These are phyloP conservation scores for Chanos chanos DNA, from an alignment of 2,797 vertebrate species.

Conservation along the genomic window DNA sequence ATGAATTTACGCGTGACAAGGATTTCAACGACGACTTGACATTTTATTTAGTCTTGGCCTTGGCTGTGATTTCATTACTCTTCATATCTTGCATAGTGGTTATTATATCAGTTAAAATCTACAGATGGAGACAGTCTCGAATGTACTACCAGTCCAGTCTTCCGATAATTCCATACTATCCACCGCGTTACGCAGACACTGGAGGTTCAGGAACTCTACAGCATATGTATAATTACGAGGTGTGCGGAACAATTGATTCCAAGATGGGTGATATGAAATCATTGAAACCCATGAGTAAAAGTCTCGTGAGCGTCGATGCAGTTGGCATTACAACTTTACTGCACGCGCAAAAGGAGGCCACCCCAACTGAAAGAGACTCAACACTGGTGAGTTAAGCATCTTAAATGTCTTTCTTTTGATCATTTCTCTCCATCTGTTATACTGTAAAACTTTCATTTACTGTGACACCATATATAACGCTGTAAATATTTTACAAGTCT, in stretches of 20 bases:
- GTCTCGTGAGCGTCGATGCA: constrained; percentile 45
- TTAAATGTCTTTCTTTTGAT: background rate
- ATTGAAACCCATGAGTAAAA: constrained; percentile 35
- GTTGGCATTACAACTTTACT: constrained; percentile 2
- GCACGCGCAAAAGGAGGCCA: too few species aligned
- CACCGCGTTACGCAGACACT: constrained; percentile 52
- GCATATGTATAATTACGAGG: constrained; percentile 49
- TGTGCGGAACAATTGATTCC: constrained; percentile 49
- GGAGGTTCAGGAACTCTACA: constrained; percentile 46
- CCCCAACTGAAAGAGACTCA: background rate
- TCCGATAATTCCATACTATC: constrained; percentile 56
- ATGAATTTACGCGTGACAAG: constrained; percentile 26
- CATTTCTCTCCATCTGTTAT: too few species aligned
- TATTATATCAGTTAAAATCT: constrained; percentile 28
- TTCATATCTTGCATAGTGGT: constrained; percentile 25
- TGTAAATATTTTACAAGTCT: too few species aligned
- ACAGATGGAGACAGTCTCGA: constrained; percentile 16
- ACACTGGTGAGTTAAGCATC: constrained; percentile 46
- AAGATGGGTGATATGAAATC: constrained; percentile 49
- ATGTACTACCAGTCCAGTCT: constrained; percentile 44
- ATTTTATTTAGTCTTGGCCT: constrained; percentile 19
- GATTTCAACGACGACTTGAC: constrained; percentile 24
- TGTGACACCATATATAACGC: too few species aligned
- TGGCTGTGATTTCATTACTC: constrained; percentile 28
- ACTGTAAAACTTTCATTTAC: background rate